Percentiles rank a stretch among this genome's conserved stretches.
These are phyloP conservation scores for Nematopogon swammerdamellus DNA, from an alignment of 2,888 invertebrate genomes.

Conservation along the genomic window DNA sequence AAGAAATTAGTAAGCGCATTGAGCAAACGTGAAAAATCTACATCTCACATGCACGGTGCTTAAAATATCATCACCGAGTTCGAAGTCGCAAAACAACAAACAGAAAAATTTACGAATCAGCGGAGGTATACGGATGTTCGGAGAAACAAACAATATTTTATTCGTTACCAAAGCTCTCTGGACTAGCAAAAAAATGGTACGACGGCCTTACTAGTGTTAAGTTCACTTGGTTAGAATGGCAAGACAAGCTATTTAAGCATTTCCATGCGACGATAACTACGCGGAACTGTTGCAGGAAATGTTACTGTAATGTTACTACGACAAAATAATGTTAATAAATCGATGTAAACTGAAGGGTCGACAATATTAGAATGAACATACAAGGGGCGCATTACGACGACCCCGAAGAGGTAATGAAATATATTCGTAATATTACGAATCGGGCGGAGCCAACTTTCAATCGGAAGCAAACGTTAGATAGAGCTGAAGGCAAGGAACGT, in stretches of 20 bases:
- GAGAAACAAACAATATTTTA: conserved; percentile 5
- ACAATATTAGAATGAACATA: conserved; percentile 6
- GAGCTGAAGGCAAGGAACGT: too few species aligned
- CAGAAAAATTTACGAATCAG: conserved; percentile 2
- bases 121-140: conserved; percentile 1
- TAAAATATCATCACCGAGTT: background rate
- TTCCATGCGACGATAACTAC: conserved; percentile 10
- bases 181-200: conserved; percentile 6
- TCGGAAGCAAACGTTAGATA: background rate
- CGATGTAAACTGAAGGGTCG: conserved; percentile 6
- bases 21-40: too few species aligned
- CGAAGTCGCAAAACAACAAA: too few species aligned
- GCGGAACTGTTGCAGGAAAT: conserved; percentile 9
- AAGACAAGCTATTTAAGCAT: conserved; percentile 6
- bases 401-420: conserved; percentile 5
- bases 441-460: background rate
- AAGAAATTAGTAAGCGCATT: too few species aligned
- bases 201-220: conserved; percentile 3
- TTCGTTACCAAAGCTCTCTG: conserved; percentile 4
- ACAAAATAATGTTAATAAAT: conserved; percentile 11
- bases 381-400: conserved; percentile 4
- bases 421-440: conserved; percentile 2
- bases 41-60: background rate
- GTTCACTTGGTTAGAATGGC: conserved; percentile 11
- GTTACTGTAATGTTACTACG: conserved; percentile 14